Evolutionary conservation across 1,140 invertebrate species (phyloP).

Genomic region (Drosophila cardini): DNA sequence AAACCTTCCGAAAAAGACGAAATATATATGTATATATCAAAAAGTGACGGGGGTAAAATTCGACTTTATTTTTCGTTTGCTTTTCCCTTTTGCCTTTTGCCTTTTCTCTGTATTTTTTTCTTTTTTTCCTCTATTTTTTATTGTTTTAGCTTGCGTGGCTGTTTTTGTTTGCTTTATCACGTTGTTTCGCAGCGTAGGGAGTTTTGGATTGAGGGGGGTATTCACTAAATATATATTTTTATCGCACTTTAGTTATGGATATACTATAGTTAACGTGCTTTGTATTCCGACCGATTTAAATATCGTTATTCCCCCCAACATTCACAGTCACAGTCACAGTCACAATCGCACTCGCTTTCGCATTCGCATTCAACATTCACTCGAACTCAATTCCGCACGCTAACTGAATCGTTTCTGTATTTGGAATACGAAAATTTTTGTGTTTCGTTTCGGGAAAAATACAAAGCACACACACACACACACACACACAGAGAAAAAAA

Average conservation of each 20-base stretch:
- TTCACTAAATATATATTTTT: not conserved
- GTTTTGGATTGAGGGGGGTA: conserved; percentile 9
- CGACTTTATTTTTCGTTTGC: conserved; percentile 19
- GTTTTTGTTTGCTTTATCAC: conserved; percentile 27
- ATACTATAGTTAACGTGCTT: conserved; percentile 1
- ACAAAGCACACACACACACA: not conserved
- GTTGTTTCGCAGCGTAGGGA: conserved; percentile 2
- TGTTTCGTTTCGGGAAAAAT: conserved; percentile 58
- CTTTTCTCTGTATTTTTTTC: not conserved
- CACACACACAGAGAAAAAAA: too few species aligned
- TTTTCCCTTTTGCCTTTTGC: conserved; percentile 20
- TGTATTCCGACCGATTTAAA: conserved; percentile 41
- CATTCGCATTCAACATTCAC: conserved; percentile 63
- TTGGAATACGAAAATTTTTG: conserved; percentile 72
- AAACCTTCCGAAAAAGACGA: conserved; percentile 37
- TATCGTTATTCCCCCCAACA: conserved; percentile 22
- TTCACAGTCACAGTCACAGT: conserved; percentile 15
- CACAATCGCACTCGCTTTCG: conserved; percentile 14
- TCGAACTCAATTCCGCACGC: conserved; percentile 77
- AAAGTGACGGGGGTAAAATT: conserved; percentile 22
- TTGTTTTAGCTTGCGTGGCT: conserved; percentile 35
- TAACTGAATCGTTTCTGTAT: conserved; percentile 84
- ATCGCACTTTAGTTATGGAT: conserved; percentile 10
- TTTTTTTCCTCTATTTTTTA: conserved; percentile 11
- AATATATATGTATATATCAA: not conserved